phyloP scores from a whole-genome alignment of 1,140 invertebrate species.

The roundworm (Caenorhabditis elegans) region DNA sequence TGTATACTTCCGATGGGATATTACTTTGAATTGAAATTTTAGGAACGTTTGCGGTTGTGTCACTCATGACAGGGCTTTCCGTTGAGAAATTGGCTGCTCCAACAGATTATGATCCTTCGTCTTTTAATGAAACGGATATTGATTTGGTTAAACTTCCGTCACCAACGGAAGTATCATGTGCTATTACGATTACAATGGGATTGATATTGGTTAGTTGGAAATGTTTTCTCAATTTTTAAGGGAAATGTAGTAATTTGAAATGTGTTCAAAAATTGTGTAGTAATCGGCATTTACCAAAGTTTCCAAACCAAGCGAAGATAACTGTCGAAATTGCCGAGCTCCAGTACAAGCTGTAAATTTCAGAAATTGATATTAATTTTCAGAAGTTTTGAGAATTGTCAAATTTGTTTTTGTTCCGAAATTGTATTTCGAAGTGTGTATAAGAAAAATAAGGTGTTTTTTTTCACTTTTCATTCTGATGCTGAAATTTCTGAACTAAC shows the following conservation, averaged over 20 bases:
- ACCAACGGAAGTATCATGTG: conserved; percentile 9
- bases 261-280: no score
- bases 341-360: no score
- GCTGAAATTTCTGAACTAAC: no score
- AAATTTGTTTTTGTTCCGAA: no score
- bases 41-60: conserved; percentile 67
- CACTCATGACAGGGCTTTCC: conserved; percentile 67
- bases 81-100: conserved; percentile 53
- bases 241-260: neutral
- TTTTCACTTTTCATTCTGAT: no score
- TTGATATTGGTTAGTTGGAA: neutral
- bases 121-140: neutral
- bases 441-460: no score
- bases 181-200: neutral
- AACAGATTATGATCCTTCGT: neutral
- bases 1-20: conserved; percentile 53
- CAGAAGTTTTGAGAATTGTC: no score
- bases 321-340: no score
- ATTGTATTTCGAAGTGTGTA: no score
- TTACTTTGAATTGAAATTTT: neutral
- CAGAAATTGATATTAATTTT: no score
- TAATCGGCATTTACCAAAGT: no score
- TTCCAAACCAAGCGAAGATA: no score
- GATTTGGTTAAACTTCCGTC: neutral
- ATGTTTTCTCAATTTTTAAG: neutral